Percentiles rank a stretch among this genome's conserved stretches.
These are phyloP conservation scores for Parascotia fuliginaria DNA, from an alignment of 2,888 invertebrate genomes.

Conservation along the genomic window DNA sequence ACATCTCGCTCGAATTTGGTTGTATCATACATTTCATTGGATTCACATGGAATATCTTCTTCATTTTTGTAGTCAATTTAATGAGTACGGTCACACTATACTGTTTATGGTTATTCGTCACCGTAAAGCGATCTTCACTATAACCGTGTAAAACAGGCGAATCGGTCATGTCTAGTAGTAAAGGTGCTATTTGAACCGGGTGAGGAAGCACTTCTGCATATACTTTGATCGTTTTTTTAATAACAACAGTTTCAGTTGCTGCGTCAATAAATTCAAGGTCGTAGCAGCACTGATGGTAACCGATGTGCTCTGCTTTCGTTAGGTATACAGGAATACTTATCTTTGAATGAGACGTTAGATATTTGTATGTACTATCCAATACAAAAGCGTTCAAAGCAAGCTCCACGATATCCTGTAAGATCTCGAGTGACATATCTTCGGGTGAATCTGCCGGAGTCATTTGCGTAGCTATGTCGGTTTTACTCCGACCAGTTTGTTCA, in stretches of 20 bases:
- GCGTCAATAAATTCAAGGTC: constrained; percentile 59
- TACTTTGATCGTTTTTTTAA: constrained; percentile 58
- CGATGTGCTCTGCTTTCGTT: constrained; percentile 61
- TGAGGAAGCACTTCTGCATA: constrained; percentile 67
- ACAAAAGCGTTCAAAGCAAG: constrained; percentile 62
- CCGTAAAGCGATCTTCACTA: constrained; percentile 56
- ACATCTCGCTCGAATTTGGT: constrained; percentile 42
- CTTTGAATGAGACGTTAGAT: constrained; percentile 50
- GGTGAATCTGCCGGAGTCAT: constrained; percentile 3
- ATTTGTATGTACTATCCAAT: constrained; percentile 58
- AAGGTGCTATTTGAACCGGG: constrained; percentile 64
- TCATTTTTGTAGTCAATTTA: constrained; percentile 65
- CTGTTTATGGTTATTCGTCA: constrained; percentile 61
- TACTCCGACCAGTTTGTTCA: not conserved
- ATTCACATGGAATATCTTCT: constrained; percentile 58
- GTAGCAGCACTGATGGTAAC: constrained; percentile 68
- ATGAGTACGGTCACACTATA: constrained; percentile 61
- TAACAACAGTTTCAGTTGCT: constrained; percentile 44
- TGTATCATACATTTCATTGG: constrained; percentile 60
- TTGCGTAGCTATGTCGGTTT: not conserved
- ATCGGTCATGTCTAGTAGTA: constrained; percentile 66
- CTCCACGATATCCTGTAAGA: constrained; percentile 56
- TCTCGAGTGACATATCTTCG: constrained; percentile 43
- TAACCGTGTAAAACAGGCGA: constrained; percentile 61
- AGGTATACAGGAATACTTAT: constrained; percentile 56